phyloP scores from a whole-genome alignment of 2,113 vertebrate species.

The Neodontobutis hainanensis region DNA sequence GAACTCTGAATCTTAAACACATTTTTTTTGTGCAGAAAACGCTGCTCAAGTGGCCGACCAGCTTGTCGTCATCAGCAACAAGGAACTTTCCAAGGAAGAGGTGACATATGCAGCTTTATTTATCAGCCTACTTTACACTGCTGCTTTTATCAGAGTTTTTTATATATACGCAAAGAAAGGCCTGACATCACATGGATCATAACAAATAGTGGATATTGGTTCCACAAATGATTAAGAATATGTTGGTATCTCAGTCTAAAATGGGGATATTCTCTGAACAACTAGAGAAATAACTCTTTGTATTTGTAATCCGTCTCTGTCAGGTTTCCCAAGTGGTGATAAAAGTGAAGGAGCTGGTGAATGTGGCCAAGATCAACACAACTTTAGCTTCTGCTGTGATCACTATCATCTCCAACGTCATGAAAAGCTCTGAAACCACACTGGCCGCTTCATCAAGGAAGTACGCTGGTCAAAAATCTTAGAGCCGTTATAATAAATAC shows the following conservation, averaged over 20 bases:
- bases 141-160: neutral
- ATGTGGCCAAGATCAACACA: conserved; percentile 86
- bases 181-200: no score
- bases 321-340: conserved; percentile 87
- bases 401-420: conserved; percentile 94
- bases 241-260: no score
- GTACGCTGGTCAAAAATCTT: conserved; percentile 63
- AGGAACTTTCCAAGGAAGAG: conserved; percentile 83
- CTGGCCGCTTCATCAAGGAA: conserved; percentile 83
- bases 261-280: no score
- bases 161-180: no score
- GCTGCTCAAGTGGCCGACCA: conserved; percentile 87
- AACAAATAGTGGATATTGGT: no score
- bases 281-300: no score
- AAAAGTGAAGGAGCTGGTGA: conserved; percentile 89
- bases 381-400: conserved; percentile 86
- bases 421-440: conserved; percentile 83
- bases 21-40: conserved; percentile 76
- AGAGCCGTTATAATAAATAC: neutral
- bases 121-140: no score
- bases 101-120: conserved; percentile 10
- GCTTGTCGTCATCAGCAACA: conserved; percentile 84
- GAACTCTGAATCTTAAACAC: no score
- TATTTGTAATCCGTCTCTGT: neutral
- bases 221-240: no score